These are phyloP conservation scores for Stegastes partitus DNA, from an alignment of 2,113 vertebrate genomes.

Conservation along the genomic window DNA sequence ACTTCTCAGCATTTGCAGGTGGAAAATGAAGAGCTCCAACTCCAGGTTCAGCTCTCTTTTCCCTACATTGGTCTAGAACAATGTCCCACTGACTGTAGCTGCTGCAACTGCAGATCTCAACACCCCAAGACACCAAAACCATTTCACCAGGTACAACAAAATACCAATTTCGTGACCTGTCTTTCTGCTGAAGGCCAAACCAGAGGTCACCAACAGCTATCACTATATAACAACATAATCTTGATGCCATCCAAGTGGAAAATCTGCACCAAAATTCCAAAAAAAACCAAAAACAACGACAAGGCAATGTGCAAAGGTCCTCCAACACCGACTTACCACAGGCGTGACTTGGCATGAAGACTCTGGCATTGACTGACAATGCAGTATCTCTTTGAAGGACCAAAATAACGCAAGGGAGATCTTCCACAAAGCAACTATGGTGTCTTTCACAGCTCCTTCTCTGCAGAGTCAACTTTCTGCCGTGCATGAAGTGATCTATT, in stretches of 20 bases:
- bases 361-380: background rate
- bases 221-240: too few species aligned
- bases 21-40: too few species aligned
- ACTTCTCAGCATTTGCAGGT: too few species aligned
- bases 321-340: background rate
- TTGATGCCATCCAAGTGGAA: too few species aligned
- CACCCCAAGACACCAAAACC: background rate
- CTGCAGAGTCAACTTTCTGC: slow-evolving; percentile 20
- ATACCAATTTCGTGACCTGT: too few species aligned
- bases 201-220: too few species aligned
- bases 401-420: slow-evolving; percentile 28
- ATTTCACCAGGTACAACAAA: background rate
- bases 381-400: slow-evolving; percentile 1
- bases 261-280: background rate
- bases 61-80: background rate
- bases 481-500: slow-evolving; percentile 40
- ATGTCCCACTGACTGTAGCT: background rate
- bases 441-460: slow-evolving; percentile 28
- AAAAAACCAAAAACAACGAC: background rate
- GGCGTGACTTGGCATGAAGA: background rate
- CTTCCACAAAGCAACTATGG: slow-evolving; percentile 24
- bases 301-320: background rate
- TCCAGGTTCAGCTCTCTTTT: too few species aligned
- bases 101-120: background rate
- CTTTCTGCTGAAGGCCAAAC: too few species aligned